Evolutionary conservation across 2,888 invertebrate genomes (phyloP).

Genomic region (Thereva unica): DNA sequence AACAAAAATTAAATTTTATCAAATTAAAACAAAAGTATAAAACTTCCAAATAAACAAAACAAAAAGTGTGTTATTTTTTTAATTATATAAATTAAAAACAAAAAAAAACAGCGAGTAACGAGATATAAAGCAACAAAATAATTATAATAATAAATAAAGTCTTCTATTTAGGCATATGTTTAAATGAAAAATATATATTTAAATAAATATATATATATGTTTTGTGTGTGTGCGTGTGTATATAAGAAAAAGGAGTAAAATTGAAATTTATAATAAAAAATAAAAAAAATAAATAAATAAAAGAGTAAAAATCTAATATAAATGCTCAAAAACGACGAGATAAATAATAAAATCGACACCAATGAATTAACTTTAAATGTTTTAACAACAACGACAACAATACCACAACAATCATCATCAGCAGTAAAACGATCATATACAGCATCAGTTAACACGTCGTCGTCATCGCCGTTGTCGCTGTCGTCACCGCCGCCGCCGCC

Average conservation of each 20-base stretch:
- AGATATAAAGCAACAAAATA: too few relatives aligned
- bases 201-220: neutral
- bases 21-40: too few relatives aligned
- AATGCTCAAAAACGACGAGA: constrained; percentile 20
- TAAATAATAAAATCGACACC: neutral
- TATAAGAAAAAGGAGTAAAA: neutral
- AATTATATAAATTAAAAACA: too few relatives aligned
- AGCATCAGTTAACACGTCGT: neutral
- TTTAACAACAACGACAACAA: neutral
- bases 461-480: neutral
- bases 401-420: neutral
- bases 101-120: too few relatives aligned
- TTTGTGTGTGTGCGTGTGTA: neutral
- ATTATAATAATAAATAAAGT: too few relatives aligned
- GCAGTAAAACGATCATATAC: neutral
- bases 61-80: too few relatives aligned
- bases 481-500: neutral
- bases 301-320: constrained; percentile 1
- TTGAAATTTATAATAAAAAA: neutral
- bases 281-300: constrained; percentile 1
- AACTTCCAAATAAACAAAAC: too few relatives aligned
- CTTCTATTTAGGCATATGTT: too few relatives aligned
- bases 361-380: neutral
- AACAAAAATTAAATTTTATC: too few relatives aligned
- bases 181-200: too few relatives aligned